phyloP scores from a whole-genome alignment of 2,797 vertebrate genomes.

The Megalops cyprinoides region DNA sequence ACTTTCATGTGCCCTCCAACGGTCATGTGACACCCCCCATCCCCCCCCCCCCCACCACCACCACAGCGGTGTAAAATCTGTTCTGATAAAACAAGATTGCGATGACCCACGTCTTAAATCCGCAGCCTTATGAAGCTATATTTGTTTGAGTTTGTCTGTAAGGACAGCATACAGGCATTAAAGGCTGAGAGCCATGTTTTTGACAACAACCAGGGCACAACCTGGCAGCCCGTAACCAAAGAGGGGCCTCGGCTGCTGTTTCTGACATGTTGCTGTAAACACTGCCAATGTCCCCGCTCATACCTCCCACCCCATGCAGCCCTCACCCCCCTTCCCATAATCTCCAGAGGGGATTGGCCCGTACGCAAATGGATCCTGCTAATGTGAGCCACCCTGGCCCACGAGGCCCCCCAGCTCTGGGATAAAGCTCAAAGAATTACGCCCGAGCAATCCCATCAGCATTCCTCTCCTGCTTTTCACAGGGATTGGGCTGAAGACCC shows the following conservation, averaged over 20 bases:
- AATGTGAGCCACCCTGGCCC: constrained; percentile 52
- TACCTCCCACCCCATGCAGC: background rate
- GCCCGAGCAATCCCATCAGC: constrained; percentile 67
- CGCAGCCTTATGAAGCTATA: background rate
- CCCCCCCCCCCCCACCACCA: too few species aligned
- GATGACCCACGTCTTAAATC: background rate
- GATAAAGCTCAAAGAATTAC: constrained; percentile 68
- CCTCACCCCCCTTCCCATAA: background rate
- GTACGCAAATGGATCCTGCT: constrained; percentile 48
- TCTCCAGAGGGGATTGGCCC: constrained; percentile 35
- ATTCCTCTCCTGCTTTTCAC: constrained; percentile 54
- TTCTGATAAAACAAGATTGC: background rate
- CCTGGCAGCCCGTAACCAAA: too few species aligned
- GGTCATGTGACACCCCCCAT: too few species aligned
- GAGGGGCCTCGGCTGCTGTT: constrained; percentile 26
- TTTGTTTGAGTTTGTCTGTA: background rate
- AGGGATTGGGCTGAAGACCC: constrained; percentile 44
- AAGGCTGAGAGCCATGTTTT: background rate
- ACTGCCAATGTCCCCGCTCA: background rate
- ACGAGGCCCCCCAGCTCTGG: constrained; percentile 39
- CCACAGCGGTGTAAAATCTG: background rate
- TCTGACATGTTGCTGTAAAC: background rate
- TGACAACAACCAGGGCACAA: background rate
- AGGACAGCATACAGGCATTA: background rate
- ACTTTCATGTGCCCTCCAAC: too few species aligned